Evolutionary conservation across 2,888 invertebrate species (phyloP).

Genomic region (Zeuzera pyrina): DNA sequence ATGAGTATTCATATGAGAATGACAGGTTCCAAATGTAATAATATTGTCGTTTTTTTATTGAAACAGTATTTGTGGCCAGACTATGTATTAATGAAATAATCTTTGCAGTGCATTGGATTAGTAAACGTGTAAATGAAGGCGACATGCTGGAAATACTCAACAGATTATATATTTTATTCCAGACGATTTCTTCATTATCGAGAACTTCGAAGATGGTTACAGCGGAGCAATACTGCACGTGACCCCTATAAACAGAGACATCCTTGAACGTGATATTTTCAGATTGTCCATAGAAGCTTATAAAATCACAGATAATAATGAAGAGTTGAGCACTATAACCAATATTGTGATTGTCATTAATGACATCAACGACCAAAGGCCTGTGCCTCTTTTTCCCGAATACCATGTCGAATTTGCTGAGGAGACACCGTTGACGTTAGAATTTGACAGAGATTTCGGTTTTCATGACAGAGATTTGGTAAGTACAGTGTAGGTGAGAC

Average conservation of each 20-base stretch:
- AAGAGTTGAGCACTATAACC: constrained; percentile 33
- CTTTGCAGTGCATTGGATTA: too few species aligned
- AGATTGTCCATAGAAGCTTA: constrained; percentile 58
- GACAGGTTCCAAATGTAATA: too few species aligned
- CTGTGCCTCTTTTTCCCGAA: constrained; percentile 50
- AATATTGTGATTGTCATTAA: constrained; percentile 60
- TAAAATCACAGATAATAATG: constrained; percentile 46
- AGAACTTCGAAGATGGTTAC: constrained; percentile 34
- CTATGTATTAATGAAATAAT: too few species aligned
- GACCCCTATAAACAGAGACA: constrained; percentile 57
- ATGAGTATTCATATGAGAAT: too few species aligned
- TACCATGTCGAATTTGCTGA: constrained; percentile 60
- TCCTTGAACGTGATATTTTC: constrained; percentile 54
- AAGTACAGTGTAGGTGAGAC: too few species aligned
- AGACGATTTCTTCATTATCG: constrained; percentile 52
- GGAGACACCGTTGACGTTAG: constrained; percentile 62
- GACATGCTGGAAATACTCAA: too few species aligned
- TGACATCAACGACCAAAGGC: constrained; percentile 78
- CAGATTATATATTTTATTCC: constrained; percentile 12
- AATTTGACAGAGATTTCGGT: constrained; percentile 54
- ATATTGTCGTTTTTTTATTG: too few species aligned
- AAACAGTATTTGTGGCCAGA: too few species aligned
- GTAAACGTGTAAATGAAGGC: too few species aligned
- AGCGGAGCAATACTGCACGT: constrained; percentile 45
- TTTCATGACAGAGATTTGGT: constrained; percentile 71